Base-by-base conservation (phyloP, 2,113 vertebrate species). In the Garra rufa region DNA sequence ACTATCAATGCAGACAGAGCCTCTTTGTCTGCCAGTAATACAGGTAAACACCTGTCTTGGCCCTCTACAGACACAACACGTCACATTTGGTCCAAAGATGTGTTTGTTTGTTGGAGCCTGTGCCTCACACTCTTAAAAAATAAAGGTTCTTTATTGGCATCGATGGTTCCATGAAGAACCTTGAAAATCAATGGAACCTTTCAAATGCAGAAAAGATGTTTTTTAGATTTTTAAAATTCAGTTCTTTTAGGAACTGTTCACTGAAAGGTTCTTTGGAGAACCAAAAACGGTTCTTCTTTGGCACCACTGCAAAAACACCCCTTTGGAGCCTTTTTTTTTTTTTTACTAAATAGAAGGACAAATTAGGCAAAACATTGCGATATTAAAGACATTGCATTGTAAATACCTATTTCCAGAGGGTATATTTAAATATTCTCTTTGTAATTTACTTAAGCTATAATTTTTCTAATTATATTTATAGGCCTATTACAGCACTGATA, bases 21-120 rank as follows among this genome's bases (percentile, higher is more conserved):
- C 74, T 71, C 88, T 87, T 88, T 89, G 87, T 87, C 30, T 73
- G 69, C 8, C 63, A 57, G 50, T 30, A 65, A 38, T 28, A 65
- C 86, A 88, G 85, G 87, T 88, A 88, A 86, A 88, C 88, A 89
- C 85, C 85, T 88, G 88, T 85, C 80, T 34, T 63, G 28, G 59
- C 26, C 46, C 71, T 69, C 59, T 55, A 14, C 61, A 75, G 84
- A 86, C 65, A 85, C 77, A 75, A 76, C 75, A 80, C 48, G 13
- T 76, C 26, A 71, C 61, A 84, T 34, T 67, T 65, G 38, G 52
- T 43, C 46, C 73, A 76, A 76, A 57, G 26, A 9, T 34, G 24
- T 44, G 41, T 69, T 19, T 67, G 19, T 50, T 50, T 38, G 57
- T 46, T 38, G 11, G 75, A 55, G 52, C 6, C 10, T 57, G n/a